Evolutionary conservation across 92 coral and sea anemone genomes (phyloP).

Genomic region (Umimayanthus kanabou): DNA sequence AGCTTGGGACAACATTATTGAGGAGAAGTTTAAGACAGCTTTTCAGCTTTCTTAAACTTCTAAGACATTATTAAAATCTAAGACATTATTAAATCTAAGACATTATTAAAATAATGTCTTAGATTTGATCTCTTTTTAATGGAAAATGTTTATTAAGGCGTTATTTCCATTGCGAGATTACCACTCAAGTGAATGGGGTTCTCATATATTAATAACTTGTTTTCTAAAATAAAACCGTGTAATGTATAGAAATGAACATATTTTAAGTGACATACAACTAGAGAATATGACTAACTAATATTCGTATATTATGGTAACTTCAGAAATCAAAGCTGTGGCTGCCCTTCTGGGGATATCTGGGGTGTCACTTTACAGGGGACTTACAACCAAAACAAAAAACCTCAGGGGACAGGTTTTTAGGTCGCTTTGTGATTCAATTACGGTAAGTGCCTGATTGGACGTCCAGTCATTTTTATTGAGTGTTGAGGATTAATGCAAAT

Average conservation of each 20-base stretch:
- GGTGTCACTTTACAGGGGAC: conserved; percentile 86
- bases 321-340: conserved; percentile 96
- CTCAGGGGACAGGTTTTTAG: conserved; percentile 86
- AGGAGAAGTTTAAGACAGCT: too few relatives aligned
- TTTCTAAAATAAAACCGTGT: too few relatives aligned
- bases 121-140: not conserved
- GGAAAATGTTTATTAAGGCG: not conserved
- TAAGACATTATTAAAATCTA: too few relatives aligned
- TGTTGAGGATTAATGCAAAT: too few relatives aligned
- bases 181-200: not conserved
- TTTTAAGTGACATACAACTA: too few relatives aligned
- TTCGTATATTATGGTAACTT: not conserved
- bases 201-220: too few relatives aligned
- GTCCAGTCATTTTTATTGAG: not conserved
- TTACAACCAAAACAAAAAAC: conserved; percentile 86
- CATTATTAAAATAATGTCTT: too few relatives aligned
- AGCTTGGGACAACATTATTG: too few relatives aligned
- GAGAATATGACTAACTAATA: not conserved
- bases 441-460: conserved; percentile 56
- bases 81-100: too few relatives aligned
- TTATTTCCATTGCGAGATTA: not conserved
- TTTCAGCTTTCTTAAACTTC: too few relatives aligned
- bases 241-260: too few relatives aligned
- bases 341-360: conserved; percentile 91
- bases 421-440: conserved; percentile 74